Conservation (phyloP, 2,888 invertebrate species). For the Drosophila dives region DNA sequence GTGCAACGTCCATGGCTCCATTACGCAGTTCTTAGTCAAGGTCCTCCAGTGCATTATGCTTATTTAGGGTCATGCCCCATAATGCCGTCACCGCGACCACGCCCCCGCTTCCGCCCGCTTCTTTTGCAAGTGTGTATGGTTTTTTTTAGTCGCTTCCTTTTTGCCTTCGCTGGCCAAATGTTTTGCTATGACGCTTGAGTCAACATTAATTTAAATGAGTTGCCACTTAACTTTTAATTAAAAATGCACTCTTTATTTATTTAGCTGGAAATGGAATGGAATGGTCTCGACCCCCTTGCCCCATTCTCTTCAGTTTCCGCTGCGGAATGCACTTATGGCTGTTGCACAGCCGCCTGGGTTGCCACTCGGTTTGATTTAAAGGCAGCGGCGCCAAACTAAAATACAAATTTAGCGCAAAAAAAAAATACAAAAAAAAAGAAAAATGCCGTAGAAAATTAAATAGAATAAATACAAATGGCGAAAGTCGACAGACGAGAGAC, state of each 20-base stretch:
- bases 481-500: constrained; percentile 16
- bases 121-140: constrained; percentile 6
- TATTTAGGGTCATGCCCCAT: constrained; percentile 49
- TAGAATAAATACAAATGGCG: constrained; percentile 28
- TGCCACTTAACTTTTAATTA: constrained; percentile 83
- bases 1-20: constrained; percentile 44
- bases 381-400: constrained; percentile 66
- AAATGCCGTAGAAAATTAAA: constrained; percentile 19
- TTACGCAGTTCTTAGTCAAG: constrained; percentile 49
- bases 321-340: constrained; percentile 54
- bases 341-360: constrained; percentile 36
- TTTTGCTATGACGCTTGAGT: constrained; percentile 80
- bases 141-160: constrained; percentile 25
- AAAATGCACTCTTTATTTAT: constrained; percentile 82
- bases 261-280: constrained; percentile 77
- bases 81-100: background rate
- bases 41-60: constrained; percentile 64
- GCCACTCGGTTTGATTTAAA: constrained; percentile 68
- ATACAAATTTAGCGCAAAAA: constrained; percentile 54
- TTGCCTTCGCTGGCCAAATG: constrained; percentile 64
- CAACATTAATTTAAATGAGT: constrained; percentile 83
- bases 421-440: constrained; percentile 24
- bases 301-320: constrained; percentile 2
- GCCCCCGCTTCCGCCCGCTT: too few relatives aligned
- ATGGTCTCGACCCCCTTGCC: constrained; percentile 19